These are phyloP conservation scores for Petrocephalus zakoni DNA, from an alignment of 2,113 vertebrate genomes.

Conservation along the genomic window DNA sequence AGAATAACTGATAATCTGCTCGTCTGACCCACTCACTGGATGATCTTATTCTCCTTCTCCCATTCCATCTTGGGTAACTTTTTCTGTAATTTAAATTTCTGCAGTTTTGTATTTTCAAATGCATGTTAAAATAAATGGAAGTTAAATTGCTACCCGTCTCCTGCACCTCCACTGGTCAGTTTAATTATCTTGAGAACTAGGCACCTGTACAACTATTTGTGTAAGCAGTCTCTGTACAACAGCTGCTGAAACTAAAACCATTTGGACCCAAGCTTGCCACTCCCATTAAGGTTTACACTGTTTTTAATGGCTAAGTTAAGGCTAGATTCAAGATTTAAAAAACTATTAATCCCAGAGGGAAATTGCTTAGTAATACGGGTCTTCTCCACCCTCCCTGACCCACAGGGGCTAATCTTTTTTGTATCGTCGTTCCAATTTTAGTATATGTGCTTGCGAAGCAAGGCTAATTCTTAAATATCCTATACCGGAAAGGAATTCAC, in stretches of 20 bases:
- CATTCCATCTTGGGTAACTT: neutral
- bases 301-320: neutral
- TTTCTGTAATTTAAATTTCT: neutral
- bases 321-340: too few relatives aligned
- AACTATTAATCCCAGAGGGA: too few relatives aligned
- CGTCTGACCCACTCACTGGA: neutral
- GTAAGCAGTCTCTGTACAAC: neutral
- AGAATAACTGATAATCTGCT: constrained; percentile 46
- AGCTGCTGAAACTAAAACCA: neutral
- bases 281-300: constrained; percentile 24
- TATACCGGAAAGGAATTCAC: neutral
- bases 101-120: neutral
- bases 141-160: neutral
- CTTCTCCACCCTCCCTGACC: too few relatives aligned
- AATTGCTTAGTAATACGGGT: too few relatives aligned
- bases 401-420: too few relatives aligned
- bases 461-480: neutral
- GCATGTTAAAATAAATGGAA: neutral
- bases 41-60: neutral
- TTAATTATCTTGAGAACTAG: neutral
- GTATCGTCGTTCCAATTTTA: too few relatives aligned
- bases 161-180: neutral
- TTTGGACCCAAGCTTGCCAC: constrained; percentile 10
- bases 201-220: neutral
- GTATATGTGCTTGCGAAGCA: too few relatives aligned